Percentiles rank a stretch among this genome's conserved stretches.
These are phyloP conservation scores for Amniataba percoides DNA, from an alignment of 2,797 vertebrate genomes.

Conservation along the genomic window DNA sequence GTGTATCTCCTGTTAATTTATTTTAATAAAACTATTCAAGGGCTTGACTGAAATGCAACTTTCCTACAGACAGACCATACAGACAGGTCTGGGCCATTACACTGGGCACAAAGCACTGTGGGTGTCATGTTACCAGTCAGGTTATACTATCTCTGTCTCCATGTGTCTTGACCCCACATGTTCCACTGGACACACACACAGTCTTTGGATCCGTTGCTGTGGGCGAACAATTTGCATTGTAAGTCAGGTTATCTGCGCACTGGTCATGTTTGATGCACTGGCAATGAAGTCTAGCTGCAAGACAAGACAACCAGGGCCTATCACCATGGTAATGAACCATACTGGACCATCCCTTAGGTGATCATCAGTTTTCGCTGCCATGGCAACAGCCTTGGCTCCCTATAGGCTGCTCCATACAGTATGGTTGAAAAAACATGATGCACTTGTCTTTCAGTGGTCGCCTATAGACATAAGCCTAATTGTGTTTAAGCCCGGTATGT, in stretches of 20 bases:
- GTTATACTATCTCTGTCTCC: background rate
- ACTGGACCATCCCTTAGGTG: slow-evolving; percentile 71
- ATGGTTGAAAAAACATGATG: slow-evolving; percentile 18
- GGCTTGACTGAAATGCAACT: slow-evolving; percentile 24
- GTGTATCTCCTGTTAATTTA: background rate
- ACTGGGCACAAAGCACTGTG: background rate
- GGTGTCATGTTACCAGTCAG: slow-evolving; percentile 16
- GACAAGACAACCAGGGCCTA: slow-evolving; percentile 56
- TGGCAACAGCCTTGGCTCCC: slow-evolving; percentile 74
- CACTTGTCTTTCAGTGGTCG: slow-evolving; percentile 27
- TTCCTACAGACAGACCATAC: too few relatives aligned
- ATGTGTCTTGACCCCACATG: background rate
- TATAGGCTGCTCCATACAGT: slow-evolving; percentile 53
- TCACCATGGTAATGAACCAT: slow-evolving; percentile 77
- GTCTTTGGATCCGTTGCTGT: slow-evolving; percentile 49
- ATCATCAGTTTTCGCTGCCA: slow-evolving; percentile 68
- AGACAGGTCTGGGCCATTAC: slow-evolving; percentile 6
- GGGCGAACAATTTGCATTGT: slow-evolving; percentile 21
- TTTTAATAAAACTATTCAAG: background rate
- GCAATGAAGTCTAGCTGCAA: slow-evolving; percentile 41
- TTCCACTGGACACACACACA: background rate
- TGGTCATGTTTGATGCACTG: slow-evolving; percentile 50
- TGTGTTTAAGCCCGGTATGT: background rate
- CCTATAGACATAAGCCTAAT: slow-evolving; percentile 1
- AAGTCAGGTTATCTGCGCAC: slow-evolving; percentile 29